phyloP scores from a whole-genome alignment of 2,888 invertebrate genomes.

The Drosophila lutescens region DNA sequence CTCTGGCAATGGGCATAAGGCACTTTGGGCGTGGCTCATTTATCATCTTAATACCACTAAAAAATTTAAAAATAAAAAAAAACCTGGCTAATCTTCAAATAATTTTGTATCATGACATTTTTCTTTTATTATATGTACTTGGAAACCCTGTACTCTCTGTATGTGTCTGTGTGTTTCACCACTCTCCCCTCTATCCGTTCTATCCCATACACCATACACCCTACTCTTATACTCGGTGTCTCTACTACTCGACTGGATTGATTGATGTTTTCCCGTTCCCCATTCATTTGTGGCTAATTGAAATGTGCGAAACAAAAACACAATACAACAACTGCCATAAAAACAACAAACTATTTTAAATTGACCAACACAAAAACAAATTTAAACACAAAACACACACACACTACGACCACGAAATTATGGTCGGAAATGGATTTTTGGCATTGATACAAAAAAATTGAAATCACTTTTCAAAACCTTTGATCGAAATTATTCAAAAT shows the following conservation, averaged over 20 bases:
- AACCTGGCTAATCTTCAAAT: slow-evolving; percentile 49
- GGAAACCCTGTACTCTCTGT: slow-evolving; percentile 43
- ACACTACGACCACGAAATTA: slow-evolving; percentile 26
- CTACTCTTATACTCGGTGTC: slow-evolving; percentile 42
- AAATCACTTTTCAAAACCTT: slow-evolving; percentile 50
- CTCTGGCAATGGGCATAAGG: slow-evolving; percentile 19
- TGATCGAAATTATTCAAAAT: slow-evolving; percentile 26
- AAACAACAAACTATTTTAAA: slow-evolving; percentile 42
- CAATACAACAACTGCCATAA: slow-evolving; percentile 12
- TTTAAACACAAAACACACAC: slow-evolving; percentile 23
- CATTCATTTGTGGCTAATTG: slow-evolving; percentile 56
- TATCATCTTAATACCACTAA: slow-evolving; percentile 20
- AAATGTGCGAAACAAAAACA: slow-evolving; percentile 37
- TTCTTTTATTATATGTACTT: slow-evolving; percentile 69
- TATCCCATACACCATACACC: slow-evolving; percentile 36
- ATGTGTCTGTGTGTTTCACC: slow-evolving; percentile 49
- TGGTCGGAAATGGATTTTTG: slow-evolving; percentile 68
- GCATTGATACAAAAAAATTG: slow-evolving; percentile 58
- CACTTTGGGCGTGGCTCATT: slow-evolving; percentile 57
- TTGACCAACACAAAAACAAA: slow-evolving; percentile 24
- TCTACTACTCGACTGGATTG: slow-evolving; percentile 39
- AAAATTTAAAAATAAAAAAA: slow-evolving; percentile 10
- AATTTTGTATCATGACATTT: slow-evolving; percentile 51
- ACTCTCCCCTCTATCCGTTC: slow-evolving; percentile 31
- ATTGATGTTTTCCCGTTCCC: slow-evolving; percentile 46